Percentiles rank a stretch among this genome's conserved stretches.
Conservation (phyloP, 2,888 invertebrate species). For the Epinotia ramella region DNA sequence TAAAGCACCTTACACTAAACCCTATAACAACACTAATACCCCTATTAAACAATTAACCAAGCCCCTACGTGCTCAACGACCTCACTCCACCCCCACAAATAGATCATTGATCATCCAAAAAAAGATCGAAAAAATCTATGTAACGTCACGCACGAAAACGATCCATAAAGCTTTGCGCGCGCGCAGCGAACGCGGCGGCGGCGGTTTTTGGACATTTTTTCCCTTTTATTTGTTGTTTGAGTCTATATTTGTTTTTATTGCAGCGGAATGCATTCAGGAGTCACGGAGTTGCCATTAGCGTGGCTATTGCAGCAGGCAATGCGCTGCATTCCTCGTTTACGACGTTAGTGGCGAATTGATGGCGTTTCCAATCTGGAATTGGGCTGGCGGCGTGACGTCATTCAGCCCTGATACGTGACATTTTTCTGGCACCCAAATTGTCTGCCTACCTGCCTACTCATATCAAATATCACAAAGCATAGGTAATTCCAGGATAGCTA, state of each 20-base stretch:
- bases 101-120: constrained; percentile 61
- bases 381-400: constrained; percentile 19
- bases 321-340: constrained; percentile 50
- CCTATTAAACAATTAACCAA: constrained; percentile 33
- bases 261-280: constrained; percentile 72
- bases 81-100: constrained; percentile 52
- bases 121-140: constrained; percentile 58
- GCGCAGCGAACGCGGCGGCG: constrained; percentile 62
- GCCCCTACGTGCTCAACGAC: constrained; percentile 37
- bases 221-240: constrained; percentile 74
- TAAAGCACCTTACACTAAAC: constrained; percentile 7
- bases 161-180: constrained; percentile 81
- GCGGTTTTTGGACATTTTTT: constrained; percentile 67
- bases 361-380: constrained; percentile 19
- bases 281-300: constrained; percentile 79
- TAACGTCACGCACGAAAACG: constrained; percentile 80
- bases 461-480: no score
- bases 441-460: background rate
- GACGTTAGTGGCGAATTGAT: constrained; percentile 40
- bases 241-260: constrained; percentile 83
- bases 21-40: constrained; percentile 23
- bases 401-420: constrained; percentile 1
- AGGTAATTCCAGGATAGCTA: no score
- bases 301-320: constrained; percentile 57
- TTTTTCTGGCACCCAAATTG: background rate